Percentiles rank a stretch among this genome's conserved stretches.
Conservation (phyloP, 2,888 invertebrate genomes). For the Polydrusus pterygomalis region DNA sequence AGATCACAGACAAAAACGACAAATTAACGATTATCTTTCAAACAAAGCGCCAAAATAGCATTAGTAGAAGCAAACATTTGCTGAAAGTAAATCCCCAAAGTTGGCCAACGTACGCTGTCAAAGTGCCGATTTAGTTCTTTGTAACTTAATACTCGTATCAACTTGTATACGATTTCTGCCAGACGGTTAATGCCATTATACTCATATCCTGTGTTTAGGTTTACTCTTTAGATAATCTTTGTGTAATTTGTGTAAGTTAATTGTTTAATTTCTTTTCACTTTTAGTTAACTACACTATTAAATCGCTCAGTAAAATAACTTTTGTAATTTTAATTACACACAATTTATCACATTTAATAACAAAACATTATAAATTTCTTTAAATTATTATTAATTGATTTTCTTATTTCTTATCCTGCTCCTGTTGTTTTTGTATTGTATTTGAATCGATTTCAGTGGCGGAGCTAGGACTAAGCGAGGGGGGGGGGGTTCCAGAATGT, state of each 20-base stretch:
- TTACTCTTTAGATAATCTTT: constrained; percentile 5
- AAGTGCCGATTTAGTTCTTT: constrained; percentile 40
- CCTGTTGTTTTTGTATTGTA: no score
- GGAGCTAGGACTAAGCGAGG: no score
- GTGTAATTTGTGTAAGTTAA: neutral
- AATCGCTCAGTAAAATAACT: neutral
- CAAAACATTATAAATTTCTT: no score
- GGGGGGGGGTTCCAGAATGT: no score
- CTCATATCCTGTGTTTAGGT: constrained; percentile 2
- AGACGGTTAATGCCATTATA: constrained; percentile 41
- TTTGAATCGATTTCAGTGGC: no score
- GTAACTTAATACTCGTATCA: constrained; percentile 41
- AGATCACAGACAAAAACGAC: constrained; percentile 9
- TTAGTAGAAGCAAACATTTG: constrained; percentile 38
- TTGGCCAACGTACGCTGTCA: constrained; percentile 1
- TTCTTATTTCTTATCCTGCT: no score
- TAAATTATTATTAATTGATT: no score
- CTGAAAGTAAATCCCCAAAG: constrained; percentile 36
- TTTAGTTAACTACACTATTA: no score
- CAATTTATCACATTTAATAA: no score
- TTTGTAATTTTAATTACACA: no score
- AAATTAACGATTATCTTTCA: constrained; percentile 17
- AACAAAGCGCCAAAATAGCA: constrained; percentile 35
- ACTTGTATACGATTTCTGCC: constrained; percentile 32
- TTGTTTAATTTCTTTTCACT: neutral